Evolutionary conservation across 2,888 invertebrate species (phyloP).

Genomic region (Himalopsyche kuldschensis): DNA sequence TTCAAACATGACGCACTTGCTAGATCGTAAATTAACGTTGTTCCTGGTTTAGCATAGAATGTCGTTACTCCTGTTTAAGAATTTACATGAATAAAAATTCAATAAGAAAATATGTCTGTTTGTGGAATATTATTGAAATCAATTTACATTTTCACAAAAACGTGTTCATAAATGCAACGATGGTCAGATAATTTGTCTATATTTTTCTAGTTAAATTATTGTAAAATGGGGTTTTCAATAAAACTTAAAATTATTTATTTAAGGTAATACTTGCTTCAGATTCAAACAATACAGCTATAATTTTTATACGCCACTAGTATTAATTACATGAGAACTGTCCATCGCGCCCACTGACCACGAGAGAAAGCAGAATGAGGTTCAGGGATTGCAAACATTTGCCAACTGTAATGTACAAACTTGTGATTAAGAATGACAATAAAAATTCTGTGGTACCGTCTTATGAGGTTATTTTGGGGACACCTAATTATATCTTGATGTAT

Average conservation of each 20-base stretch:
- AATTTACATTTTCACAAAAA: too few species aligned
- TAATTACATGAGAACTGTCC: constrained; percentile 1
- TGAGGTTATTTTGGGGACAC: too few species aligned
- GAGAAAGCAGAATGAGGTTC: constrained; percentile 32
- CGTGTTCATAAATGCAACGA: background rate
- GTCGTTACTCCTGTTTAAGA: background rate
- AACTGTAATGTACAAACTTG: background rate
- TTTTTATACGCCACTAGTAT: background rate
- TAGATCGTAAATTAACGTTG: background rate
- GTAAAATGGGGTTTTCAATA: background rate
- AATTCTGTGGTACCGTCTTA: too few species aligned
- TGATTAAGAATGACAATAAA: too few species aligned
- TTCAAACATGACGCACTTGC: constrained; percentile 1
- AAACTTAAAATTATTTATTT: background rate
- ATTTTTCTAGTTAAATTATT: background rate
- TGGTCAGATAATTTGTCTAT: background rate
- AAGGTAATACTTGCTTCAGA: background rate
- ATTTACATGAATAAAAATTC: too few species aligned
- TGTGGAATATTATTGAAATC: too few species aligned
- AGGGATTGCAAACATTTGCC: background rate
- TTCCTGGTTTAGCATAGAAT: background rate
- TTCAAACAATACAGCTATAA: background rate
- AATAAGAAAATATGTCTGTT: too few species aligned
- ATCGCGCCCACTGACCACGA: constrained; percentile 10
- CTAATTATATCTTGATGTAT: too few species aligned